phyloP scores from a whole-genome alignment of 2,797 vertebrate genomes.

The Hylomyscus alleni region DNA sequence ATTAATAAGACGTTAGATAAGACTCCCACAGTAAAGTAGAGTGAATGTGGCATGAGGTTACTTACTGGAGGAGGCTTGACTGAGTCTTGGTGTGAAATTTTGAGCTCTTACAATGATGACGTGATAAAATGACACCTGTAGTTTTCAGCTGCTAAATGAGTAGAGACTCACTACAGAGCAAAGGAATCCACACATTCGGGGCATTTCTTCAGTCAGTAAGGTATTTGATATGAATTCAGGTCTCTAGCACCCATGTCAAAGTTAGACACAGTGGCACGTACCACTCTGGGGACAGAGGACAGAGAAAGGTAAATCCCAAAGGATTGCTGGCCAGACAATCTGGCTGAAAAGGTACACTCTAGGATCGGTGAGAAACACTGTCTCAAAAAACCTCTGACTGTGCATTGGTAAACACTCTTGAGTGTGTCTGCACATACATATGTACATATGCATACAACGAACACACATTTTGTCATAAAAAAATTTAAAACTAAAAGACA shows the following conservation, averaged over 20 bases:
- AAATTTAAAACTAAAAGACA: neutral
- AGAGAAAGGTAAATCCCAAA: neutral
- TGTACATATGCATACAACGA: neutral
- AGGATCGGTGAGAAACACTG: neutral
- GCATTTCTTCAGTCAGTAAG: neutral
- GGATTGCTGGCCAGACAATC: neutral
- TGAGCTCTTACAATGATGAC: neutral
- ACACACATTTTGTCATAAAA: neutral
- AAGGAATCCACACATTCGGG: neutral
- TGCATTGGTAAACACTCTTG: neutral
- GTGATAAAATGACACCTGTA: neutral
- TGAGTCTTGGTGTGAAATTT: neutral
- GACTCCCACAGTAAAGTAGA: neutral
- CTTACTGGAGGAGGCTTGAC: neutral
- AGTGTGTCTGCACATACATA: neutral
- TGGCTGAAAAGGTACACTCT: neutral
- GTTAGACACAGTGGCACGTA: neutral
- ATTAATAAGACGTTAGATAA: neutral
- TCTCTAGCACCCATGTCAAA: neutral
- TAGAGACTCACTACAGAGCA: neutral
- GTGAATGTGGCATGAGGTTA: neutral
- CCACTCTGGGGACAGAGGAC: neutral
- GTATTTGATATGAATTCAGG: neutral
- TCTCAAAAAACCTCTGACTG: neutral
- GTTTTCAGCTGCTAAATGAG: neutral